These are phyloP conservation scores for Nycteola revayana DNA, from an alignment of 2,888 invertebrate species.

Conservation along the genomic window DNA sequence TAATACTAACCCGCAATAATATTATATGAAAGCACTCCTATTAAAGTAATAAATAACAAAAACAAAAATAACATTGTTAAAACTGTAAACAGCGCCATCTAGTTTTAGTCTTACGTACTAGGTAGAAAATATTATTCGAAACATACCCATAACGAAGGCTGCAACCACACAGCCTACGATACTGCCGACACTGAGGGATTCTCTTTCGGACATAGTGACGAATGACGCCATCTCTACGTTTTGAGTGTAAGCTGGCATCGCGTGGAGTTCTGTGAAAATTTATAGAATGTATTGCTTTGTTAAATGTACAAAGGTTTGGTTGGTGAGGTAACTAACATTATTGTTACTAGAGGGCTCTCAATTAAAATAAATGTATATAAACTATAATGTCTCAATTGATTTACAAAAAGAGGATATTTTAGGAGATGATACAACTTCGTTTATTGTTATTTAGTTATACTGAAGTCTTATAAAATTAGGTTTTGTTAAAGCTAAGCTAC, in stretches of 20 bases:
- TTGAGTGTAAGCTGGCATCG: slow-evolving; percentile 72
- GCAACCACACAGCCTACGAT: slow-evolving; percentile 65
- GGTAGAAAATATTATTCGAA: slow-evolving; percentile 2
- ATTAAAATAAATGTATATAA: too few relatives aligned
- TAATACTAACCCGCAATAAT: too few relatives aligned
- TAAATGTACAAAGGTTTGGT: too few relatives aligned
- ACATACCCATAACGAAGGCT: slow-evolving; percentile 65
- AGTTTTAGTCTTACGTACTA: slow-evolving; percentile 5
- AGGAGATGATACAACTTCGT: too few relatives aligned
- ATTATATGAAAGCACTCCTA: neutral
- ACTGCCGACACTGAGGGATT: slow-evolving; percentile 55
- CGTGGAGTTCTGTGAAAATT: slow-evolving; percentile 59
- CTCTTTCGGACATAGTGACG: slow-evolving; percentile 49
- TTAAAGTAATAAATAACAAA: slow-evolving; percentile 4
- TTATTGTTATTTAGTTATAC: too few relatives aligned
- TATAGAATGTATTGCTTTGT: too few relatives aligned
- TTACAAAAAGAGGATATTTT: too few relatives aligned
- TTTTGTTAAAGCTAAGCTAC: too few relatives aligned
- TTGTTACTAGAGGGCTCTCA: too few relatives aligned
- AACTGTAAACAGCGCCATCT: slow-evolving; percentile 36
- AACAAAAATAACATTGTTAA: neutral
- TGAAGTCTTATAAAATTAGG: too few relatives aligned
- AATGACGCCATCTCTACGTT: slow-evolving; percentile 74
- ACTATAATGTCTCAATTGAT: too few relatives aligned
- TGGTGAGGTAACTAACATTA: too few relatives aligned